Evolutionary conservation across 1,140 invertebrate species (phyloP), one percentile per base, ranked within the genome.

Genomic region (Lepidotrigona ventralis): DNA sequence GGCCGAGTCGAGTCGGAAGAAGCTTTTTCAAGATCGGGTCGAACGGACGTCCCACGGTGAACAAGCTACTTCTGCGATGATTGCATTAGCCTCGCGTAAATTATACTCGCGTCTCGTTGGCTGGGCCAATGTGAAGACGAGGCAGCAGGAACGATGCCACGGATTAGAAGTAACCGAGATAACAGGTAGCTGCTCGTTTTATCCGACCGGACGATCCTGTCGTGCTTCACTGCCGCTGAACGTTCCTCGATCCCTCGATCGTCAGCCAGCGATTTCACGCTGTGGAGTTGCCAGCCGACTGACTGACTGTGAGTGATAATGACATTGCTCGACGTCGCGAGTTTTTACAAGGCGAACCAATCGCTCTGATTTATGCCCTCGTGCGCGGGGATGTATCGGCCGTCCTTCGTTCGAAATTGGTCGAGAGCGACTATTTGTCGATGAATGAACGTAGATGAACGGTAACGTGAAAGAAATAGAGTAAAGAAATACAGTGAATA

Each of bases 11-110:
- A n/a, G n/a, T 33, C 53, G 4, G 9, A 66, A 8, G 39, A 29
- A 58, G n/a, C 26, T 17, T 60, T 19, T 29, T 46, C n/a, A 51
- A 68, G 80, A 82, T 77, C 54, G 2, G 33, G 77, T 70, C 80
- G 53, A n/a, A n/a, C 51, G 63, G 71, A 73, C 80, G 19, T 77
- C 80, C 80, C 73, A 66, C 54, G 53, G 80, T 64, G 80, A 82
- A 77, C 70, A 46, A 76, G 80, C 76, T 82, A 77, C 80, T 70
- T 77, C 73, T 82, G 54, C 77, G 69, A 82, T 77, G 80, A 82
- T 82, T 82, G 69, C 74, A 77, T 82, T 82, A 82, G 73, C 53
- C 69, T 82, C 51, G 80, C 53, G 74, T 76, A 82, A 82, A 77
- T 76, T 77, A 77, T 82, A 82, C 33, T 33, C 80, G 73, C 80